phyloP scores from a whole-genome alignment of 2,113 vertebrate species.

The Apteryx owenii region DNA sequence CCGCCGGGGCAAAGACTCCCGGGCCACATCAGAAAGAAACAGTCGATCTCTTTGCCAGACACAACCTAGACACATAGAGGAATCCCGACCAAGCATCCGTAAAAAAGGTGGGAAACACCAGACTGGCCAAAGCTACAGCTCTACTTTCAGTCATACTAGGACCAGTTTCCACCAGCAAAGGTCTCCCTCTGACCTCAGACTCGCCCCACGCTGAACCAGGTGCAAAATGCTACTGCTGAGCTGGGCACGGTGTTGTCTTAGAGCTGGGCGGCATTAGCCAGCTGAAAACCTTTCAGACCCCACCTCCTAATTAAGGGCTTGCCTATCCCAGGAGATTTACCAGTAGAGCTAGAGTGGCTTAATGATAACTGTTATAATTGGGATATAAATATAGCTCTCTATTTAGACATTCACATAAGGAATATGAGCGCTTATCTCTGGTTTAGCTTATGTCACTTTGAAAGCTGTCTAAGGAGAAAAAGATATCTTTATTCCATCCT shows the following conservation, averaged over 20 bases:
- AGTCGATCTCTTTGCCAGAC: background rate
- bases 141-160: background rate
- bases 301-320: conserved; percentile 6
- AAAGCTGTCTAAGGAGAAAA: conserved; percentile 9
- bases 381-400: background rate
- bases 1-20: background rate
- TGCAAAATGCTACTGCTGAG: background rate
- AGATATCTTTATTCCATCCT: background rate
- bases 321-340: background rate
- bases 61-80: background rate
- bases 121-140: background rate
- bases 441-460: conserved; percentile 5
- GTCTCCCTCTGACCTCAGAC: background rate
- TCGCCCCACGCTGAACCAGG: background rate
- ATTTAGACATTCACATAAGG: background rate
- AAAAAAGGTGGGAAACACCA: background rate
- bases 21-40: background rate
- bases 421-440: background rate
- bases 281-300: background rate
- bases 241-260: background rate
- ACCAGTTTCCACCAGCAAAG: background rate
- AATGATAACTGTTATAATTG: conserved; percentile 21
- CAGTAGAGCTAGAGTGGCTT: background rate
- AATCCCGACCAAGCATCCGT: background rate
- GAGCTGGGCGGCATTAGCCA: conserved; percentile 24